phyloP scores from a whole-genome alignment of 2,113 vertebrate species.

The Pygoscelis antarcticus region DNA sequence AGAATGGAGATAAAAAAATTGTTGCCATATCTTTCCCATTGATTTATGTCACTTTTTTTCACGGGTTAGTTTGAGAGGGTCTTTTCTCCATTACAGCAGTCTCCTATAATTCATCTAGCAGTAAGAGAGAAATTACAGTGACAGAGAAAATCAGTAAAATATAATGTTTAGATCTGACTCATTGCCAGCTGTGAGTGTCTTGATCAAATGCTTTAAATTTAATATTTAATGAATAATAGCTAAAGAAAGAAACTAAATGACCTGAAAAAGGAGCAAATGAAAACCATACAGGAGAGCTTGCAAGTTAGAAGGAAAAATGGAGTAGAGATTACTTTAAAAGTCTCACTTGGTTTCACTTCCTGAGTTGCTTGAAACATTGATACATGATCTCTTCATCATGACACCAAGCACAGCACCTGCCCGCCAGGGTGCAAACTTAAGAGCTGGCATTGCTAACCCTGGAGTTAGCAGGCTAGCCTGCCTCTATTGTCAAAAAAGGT shows the following conservation, averaged over 20 bases:
- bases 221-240: slow-evolving; percentile 64
- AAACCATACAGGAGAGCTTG: slow-evolving; percentile 6
- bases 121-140: background rate
- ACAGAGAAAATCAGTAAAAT: slow-evolving; percentile 26
- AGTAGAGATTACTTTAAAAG: background rate
- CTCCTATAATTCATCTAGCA: background rate
- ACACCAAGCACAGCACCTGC: background rate
- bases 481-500: background rate
- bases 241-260: slow-evolving; percentile 53
- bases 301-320: background rate
- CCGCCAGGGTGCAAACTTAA: background rate
- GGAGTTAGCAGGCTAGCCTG: background rate
- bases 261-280: slow-evolving; percentile 33
- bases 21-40: background rate
- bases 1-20: background rate
- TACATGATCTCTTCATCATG: background rate
- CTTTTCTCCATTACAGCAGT: background rate
- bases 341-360: background rate
- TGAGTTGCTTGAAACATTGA: background rate
- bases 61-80: background rate
- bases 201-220: slow-evolving; percentile 58
- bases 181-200: background rate
- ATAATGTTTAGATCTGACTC: slow-evolving; percentile 49
- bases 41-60: background rate
- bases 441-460: background rate